phyloP scores from a whole-genome alignment of 2,888 invertebrate species.

The Tenthredo mesomela region DNA sequence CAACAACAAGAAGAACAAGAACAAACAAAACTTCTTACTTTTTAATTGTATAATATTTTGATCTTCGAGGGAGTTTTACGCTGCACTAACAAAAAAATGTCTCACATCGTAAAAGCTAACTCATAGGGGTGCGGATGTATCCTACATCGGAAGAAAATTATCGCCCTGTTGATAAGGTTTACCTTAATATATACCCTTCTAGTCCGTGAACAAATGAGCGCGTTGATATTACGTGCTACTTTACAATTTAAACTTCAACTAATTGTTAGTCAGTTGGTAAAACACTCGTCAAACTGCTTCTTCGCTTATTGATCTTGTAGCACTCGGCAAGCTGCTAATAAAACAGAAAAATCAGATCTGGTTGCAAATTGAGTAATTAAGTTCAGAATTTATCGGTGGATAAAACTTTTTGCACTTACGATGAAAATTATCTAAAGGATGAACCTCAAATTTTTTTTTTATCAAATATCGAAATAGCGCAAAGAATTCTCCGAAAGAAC shows the following conservation, averaged over 20 bases:
- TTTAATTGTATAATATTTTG: background rate
- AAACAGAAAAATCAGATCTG: conserved; percentile 39
- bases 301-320: conserved; percentile 35
- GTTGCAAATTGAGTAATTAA: background rate
- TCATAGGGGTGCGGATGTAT: background rate
- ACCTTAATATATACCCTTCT: conserved; percentile 40
- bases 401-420: background rate
- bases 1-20: background rate
- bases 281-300: conserved; percentile 36
- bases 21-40: background rate
- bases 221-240: conserved; percentile 28
- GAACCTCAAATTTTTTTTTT: background rate
- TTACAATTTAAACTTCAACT: background rate
- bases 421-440: background rate
- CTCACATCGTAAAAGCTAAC: background rate
- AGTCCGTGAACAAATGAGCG: conserved; percentile 36
- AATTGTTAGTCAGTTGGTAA: background rate
- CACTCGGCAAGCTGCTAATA: background rate
- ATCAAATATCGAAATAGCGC: too few species aligned
- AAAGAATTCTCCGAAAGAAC: too few species aligned
- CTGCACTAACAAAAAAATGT: background rate
- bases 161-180: background rate
- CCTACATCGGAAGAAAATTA: background rate
- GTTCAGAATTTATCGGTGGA: conserved; percentile 62
- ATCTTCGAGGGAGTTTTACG: background rate